Conservation (phyloP, 2,888 invertebrate species). For the Ophion ellenae region DNA sequence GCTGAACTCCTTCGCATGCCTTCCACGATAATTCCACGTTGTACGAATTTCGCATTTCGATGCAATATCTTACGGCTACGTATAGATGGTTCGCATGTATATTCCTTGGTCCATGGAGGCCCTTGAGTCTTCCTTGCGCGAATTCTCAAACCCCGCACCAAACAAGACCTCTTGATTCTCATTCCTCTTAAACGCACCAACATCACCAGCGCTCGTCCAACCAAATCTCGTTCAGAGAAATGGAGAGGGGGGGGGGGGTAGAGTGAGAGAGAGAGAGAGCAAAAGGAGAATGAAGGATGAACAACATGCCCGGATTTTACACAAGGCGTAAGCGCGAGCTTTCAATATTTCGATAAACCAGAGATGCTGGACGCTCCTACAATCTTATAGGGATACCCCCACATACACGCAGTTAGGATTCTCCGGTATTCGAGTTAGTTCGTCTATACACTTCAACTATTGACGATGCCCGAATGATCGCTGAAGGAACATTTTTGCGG, state of each 20-base stretch:
- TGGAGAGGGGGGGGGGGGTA: not conserved
- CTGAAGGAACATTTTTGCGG: not conserved
- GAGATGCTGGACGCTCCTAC: constrained; percentile 36
- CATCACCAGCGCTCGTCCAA: constrained; percentile 31
- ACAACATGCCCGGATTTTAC: constrained; percentile 64
- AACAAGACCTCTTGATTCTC: constrained; percentile 15
- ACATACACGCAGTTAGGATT: not conserved
- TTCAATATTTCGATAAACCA: constrained; percentile 64
- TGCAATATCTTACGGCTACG: constrained; percentile 65
- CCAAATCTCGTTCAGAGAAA: constrained; percentile 26
- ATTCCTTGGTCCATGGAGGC: constrained; percentile 47
- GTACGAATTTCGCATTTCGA: constrained; percentile 76
- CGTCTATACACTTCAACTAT: constrained; percentile 47
- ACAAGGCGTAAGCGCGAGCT: constrained; percentile 52
- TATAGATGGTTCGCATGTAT: constrained; percentile 13
- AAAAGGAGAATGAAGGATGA: constrained; percentile 52
- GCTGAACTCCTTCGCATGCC: constrained; percentile 75
- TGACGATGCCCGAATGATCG: not conserved
- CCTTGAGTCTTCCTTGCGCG: constrained; percentile 31
- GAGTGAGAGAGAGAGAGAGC: constrained; percentile 1
- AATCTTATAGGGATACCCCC: constrained; percentile 16
- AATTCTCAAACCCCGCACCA: constrained; percentile 40
- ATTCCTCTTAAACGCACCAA: constrained; percentile 34
- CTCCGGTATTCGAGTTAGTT: constrained; percentile 55
- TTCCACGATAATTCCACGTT: constrained; percentile 79